Percentiles rank a stretch among this genome's conserved stretches.
phyloP scores from a whole-genome alignment of 2,113 vertebrate genomes.

The Heterotis niloticus region DNA sequence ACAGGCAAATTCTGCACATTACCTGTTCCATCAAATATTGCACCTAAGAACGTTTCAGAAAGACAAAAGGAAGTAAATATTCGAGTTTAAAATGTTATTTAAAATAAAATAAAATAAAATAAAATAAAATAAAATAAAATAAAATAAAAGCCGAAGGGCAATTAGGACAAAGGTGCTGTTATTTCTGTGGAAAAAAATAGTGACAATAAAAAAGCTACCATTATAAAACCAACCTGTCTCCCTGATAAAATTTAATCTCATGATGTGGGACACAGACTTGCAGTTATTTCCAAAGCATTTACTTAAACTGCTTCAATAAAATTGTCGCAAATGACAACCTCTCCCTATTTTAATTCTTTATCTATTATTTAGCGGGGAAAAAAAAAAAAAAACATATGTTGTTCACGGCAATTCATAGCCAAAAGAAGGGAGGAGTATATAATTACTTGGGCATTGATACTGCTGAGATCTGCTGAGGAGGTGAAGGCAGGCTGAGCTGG shows the following conservation, averaged over 20 bases:
- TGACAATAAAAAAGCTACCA: too few species aligned
- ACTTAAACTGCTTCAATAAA: too few species aligned
- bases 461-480: slow-evolving; percentile 58
- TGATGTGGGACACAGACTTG: too few species aligned
- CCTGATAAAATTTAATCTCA: too few species aligned
- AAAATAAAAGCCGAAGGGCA: too few species aligned
- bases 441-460: slow-evolving; percentile 58
- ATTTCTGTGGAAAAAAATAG: too few species aligned
- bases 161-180: too few species aligned
- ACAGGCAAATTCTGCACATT: neutral
- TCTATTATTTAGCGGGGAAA: neutral
- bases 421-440: slow-evolving; percentile 54
- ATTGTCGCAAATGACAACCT: too few species aligned
- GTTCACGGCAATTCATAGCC: slow-evolving; percentile 47
- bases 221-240: too few species aligned
- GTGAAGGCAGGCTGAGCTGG: slow-evolving; percentile 50
- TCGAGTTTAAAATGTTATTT: neutral
- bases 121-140: too few species aligned
- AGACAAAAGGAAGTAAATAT: neutral
- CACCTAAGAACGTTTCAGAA: neutral
- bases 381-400: slow-evolving; percentile 29
- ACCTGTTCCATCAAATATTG: neutral
- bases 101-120: too few species aligned
- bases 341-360: slow-evolving; percentile 33
- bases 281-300: too few species aligned